Conservation (phyloP, 2,888 invertebrate species). For the Cybosia mesomella region DNA sequence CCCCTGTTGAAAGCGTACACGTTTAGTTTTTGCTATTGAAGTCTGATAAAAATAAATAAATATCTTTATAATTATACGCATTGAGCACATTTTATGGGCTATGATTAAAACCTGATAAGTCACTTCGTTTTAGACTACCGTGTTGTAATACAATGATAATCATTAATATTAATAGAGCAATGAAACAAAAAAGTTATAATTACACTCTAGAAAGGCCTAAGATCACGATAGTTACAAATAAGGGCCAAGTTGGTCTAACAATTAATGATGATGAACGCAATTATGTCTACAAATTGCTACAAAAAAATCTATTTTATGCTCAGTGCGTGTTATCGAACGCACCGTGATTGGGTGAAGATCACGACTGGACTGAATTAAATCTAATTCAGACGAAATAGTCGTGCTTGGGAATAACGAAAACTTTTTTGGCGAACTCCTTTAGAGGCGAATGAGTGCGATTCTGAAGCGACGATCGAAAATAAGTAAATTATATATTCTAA, state of each 20-base stretch:
- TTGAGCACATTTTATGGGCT: background rate
- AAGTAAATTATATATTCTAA: no score
- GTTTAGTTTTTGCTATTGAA: background rate
- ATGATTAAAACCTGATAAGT: constrained; percentile 3
- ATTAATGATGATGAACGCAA: constrained; percentile 28
- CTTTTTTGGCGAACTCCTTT: constrained; percentile 65
- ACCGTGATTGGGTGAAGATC: constrained; percentile 48
- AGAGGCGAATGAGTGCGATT: constrained; percentile 51
- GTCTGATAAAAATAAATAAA: background rate
- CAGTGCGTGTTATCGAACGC: constrained; percentile 48
- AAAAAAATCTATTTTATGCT: constrained; percentile 35
- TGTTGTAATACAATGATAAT: background rate
- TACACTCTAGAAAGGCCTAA: constrained; percentile 6
- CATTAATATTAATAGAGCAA: constrained; percentile 3
- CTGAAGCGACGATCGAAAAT: constrained; percentile 22
- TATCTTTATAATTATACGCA: background rate
- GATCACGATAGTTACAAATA: constrained; percentile 11
- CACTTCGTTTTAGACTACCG: background rate
- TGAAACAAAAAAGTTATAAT: constrained; percentile 3
- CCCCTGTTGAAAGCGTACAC: background rate
- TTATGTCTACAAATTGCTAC: constrained; percentile 28
- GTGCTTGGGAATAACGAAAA: constrained; percentile 49
- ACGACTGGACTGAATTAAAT: constrained; percentile 64
- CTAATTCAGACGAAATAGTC: constrained; percentile 67
- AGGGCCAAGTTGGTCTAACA: constrained; percentile 6